Evolutionary conservation across 2,888 invertebrate species (phyloP).

Genomic region (Patella depressa): DNA sequence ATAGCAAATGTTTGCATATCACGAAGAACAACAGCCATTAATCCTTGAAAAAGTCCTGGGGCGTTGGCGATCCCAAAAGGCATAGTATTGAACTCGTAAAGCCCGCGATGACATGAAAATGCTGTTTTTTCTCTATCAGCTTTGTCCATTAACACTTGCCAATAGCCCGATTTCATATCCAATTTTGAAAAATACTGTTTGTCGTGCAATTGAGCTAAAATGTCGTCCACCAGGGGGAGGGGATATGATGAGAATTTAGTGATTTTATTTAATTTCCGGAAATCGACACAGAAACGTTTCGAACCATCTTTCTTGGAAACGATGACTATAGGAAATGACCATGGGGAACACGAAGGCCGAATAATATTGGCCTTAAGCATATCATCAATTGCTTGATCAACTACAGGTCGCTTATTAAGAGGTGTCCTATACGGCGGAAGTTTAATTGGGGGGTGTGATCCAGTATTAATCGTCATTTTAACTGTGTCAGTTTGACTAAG

Average conservation of each 20-base stretch:
- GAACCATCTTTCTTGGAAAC: neutral
- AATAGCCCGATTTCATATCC: slow-evolving; percentile 33
- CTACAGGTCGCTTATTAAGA: too few relatives aligned
- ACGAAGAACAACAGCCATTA: slow-evolving; percentile 32
- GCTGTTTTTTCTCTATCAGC: slow-evolving; percentile 27
- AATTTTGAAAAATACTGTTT: slow-evolving; percentile 25
- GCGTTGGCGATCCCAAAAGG: slow-evolving; percentile 35
- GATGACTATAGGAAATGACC: neutral
- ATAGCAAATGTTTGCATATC: slow-evolving; percentile 29
- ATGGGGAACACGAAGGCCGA: neutral
- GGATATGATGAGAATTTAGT: slow-evolving; percentile 22
- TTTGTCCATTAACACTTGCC: slow-evolving; percentile 34
- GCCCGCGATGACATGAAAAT: slow-evolving; percentile 28
- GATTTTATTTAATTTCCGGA: slow-evolving; percentile 24
- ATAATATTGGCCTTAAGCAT: too few relatives aligned
- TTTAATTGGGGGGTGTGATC: too few relatives aligned
- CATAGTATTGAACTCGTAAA: slow-evolving; percentile 12
- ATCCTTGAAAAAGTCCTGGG: slow-evolving; percentile 27
- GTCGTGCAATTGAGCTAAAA: slow-evolving; percentile 15
- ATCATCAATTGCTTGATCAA: too few relatives aligned
- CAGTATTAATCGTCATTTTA: too few relatives aligned
- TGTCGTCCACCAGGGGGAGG: slow-evolving; percentile 26
- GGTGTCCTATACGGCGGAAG: too few relatives aligned
- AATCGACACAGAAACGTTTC: neutral
- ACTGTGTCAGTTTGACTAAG: too few relatives aligned